Evolutionary conservation across 2,888 invertebrate genomes (phyloP).

Genomic region (Drosophila eohydei): DNA sequence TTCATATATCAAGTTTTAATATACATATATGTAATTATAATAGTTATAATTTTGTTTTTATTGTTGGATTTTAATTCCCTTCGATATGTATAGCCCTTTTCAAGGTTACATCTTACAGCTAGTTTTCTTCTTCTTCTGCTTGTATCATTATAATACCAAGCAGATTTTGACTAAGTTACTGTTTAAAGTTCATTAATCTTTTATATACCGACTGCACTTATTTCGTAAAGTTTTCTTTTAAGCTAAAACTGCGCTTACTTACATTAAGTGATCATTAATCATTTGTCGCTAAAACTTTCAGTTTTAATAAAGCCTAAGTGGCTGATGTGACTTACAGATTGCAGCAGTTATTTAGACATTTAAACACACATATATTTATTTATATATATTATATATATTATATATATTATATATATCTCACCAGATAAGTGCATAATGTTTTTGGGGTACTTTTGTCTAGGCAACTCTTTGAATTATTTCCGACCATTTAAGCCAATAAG

Average conservation of each 20-base stretch:
- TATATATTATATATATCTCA: background rate
- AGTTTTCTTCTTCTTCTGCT: background rate
- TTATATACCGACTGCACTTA: background rate
- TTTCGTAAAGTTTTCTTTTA: background rate
- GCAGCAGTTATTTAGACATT: background rate
- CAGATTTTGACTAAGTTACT: background rate
- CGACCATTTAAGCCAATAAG: conserved; percentile 30
- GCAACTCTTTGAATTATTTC: conserved; percentile 11
- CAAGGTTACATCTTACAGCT: conserved; percentile 4
- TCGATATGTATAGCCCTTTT: background rate
- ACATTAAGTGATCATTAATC: conserved; percentile 15
- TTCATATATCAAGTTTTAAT: background rate
- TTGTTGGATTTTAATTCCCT: background rate
- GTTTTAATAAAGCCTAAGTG: background rate
- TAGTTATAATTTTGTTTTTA: background rate
- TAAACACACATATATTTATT: background rate
- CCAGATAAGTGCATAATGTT: too few relatives aligned
- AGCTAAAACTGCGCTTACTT: background rate
- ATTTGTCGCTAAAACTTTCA: background rate
- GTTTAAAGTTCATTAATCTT: conserved; percentile 29
- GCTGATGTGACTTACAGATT: background rate
- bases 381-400: background rate
- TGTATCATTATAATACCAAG: background rate
- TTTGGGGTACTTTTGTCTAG: background rate
- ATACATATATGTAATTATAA: too few relatives aligned